Evolutionary conservation across 1,140 invertebrate species (phyloP), one percentile per base, ranked within the genome.

Genomic region (Magallana gigas): DNA sequence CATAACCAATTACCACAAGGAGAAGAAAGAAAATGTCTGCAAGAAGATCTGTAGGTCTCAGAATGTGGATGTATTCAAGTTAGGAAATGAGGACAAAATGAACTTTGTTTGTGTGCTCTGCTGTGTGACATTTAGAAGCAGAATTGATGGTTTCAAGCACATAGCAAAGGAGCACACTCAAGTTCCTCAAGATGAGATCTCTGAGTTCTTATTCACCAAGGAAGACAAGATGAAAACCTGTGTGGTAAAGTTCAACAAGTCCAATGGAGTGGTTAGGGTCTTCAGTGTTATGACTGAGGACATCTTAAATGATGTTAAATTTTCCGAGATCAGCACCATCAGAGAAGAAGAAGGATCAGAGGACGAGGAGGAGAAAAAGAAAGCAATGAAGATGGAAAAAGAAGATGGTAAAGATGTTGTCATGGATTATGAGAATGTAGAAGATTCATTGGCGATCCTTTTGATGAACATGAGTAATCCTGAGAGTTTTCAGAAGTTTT

Each of bases 61-160:
- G 57, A 83, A 83, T 83, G 81, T 58, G n/a, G 81, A 83, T 12
- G 48, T 83, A n/a, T 83, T 83, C n/a, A 83, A 83, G 16, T 11
- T 83, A 58, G 81, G 56, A 8, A 57, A 83, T 83, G 81, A 83
- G 18, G 81, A 83, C 18, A 83, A 83, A 23, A 83, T 83, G 81
- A 83, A 83, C 48, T 83, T 83, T 58, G 57, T 83, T 11, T 83
- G 81, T 83, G 16, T 83, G 48, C 6, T 83, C 16, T 83, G 81
- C 18, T 57, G 36, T 57, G 57, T 83, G 7, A 83, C 81, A 83
- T 83, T 83, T 16, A 83, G 57, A 57, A 83, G 57, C 81, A 83
- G 81, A 83, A 57, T 83, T 57, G 81, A 83, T 83, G 81, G 56
- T 18, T 83, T 57, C 18, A 58, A 57, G 16, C 81, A 83, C 57